Base-by-base conservation (phyloP, 92 coral and sea anemone genomes). In the Desmophyllum pertusum region DNA sequence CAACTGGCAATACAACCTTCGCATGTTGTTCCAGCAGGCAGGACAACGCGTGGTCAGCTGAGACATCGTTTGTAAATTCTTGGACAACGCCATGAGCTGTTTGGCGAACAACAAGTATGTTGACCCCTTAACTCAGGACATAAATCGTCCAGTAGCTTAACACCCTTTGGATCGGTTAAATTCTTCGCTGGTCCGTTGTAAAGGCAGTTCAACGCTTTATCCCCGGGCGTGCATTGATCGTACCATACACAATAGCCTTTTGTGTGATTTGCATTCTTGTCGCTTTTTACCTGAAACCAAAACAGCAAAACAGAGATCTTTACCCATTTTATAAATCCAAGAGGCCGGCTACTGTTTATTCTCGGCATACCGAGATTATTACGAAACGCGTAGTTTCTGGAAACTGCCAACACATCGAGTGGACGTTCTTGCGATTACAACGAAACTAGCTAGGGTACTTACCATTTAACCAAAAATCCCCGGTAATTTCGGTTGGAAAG, bases 171-270 rank as follows among this genome's bases (percentile, higher is more conserved):
- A 64, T 89, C 79, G 17, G 74, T 91, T 38, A 94, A 67, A 40
- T 66, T 55, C 76, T 94, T 96, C 10, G 99, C 99, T 19, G 94
- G 93, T 31, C 93, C 93, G 67, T 96, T 96, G 93, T 94, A 96
- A 33, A 88, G 81, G 68, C 99, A 96, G 81, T 96, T 94, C 86
- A 64, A 45, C 1, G 94, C 76, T 73, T 74, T 76, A 1, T 57
- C 13, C 0, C 81, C 86, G 6, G 36, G 14, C 21, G 84, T 46
- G 30, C 99, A 96, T 29, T 94, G 93, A 27, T 83, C 98, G 42
- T 96, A 96, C 99, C 99, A 96, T n/a, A 92, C 84, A 84, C 99
- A 96, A 75, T 92, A 94, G 1, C 99, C 99, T 67, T 90, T 83
- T 81, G 90, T 84, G 84, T 94, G 98, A 35, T 87, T 57, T 55